Base-by-base conservation (phyloP, 1,140 invertebrate species). In the Sinonovacula constricta region DNA sequence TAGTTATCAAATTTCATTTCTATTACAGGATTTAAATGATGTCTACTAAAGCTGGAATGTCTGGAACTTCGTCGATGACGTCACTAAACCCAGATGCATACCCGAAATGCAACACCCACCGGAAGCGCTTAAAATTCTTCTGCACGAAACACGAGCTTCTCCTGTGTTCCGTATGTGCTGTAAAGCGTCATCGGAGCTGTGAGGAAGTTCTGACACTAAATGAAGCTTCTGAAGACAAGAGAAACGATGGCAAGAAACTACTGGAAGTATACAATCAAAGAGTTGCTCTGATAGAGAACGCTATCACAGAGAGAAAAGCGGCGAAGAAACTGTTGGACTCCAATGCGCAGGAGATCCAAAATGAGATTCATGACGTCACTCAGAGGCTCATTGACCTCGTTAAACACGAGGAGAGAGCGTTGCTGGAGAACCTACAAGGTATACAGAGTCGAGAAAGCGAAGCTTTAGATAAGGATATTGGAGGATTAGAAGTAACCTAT, bases 121-220 rank as follows among this genome's bases (percentile, higher is more conserved):
- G 59, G 30, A 78, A 78, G 24, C 66, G 75, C 0, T 22, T 78
- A 28, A 78, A 78, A 33, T 78, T 78, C 75, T 78, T 78, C 67
- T 78, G 75, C 31, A 69, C 39, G 26, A 78, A 78, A 28, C 75
- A 78, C 59, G 56, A 60, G 14, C 39, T 78, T 5, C 30, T 78
- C 31, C 59, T 78, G 7, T 78, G 75, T 39, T 78, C 75, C 34
- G 75, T 78, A 26, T 78, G 75, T 49, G 75, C 75, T 24, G 75
- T 78, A 2, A 78, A 78, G 26, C 65, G 66, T n/a, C 75, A 78
- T 26, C 24, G 75, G 18, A 60, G 31, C 18, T 78, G 75, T 53
- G 75, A 78, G 26, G 75, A 78, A 24, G 57, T 78, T 22, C 56
- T 78, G 0, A 78, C 75, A 1, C 51, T 78, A 7, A 60, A 31